Base-by-base conservation (phyloP, 1,140 invertebrate genomes). In the Drosophila cardini region DNA sequence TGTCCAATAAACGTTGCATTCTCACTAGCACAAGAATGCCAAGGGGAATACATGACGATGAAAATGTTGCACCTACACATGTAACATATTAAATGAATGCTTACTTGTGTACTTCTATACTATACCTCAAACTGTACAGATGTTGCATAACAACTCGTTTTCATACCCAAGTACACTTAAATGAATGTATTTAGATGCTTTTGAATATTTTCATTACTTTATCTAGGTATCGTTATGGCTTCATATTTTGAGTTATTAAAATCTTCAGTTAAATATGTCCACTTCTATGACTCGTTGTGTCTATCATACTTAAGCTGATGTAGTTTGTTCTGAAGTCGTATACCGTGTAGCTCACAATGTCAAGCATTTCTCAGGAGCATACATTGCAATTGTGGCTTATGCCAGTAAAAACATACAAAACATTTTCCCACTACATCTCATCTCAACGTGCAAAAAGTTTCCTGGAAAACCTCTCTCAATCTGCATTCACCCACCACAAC, bases 1-100 rank as follows among this genome's bases (percentile, higher is more conserved):
- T 78, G 78, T 85, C 82, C 74, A 85, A 85, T 85, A 86, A 81
- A 86, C 64, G 67, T 85, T 64, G 55, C 43, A 56, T 11, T 48
- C 30, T 38, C 11, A 13, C 21, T 34, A 21, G 15, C 15, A 18
- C n/a, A 5, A 11, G 13, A 48, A 38, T 61, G 55, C 40, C 64
- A 61, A 13, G 71, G 71, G 64, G 48, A 61, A 68, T 61, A 21
- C 40, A 38, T 38, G 36, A 30, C 7, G n/a, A 8, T 30, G 57
- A 36, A 40, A 45, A 72, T 68, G 64, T 45, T 42, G 61, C 45
- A 38, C 11, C 13, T 45, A 48, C 55, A 69, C 45, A 55, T 60
- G 18, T 11, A 36, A 48, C 46, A 69, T 53, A 55, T 60, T 15
- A 73, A 68, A 67, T 40, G 36, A 52, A 57, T 58, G 32, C 40